These are phyloP conservation scores for Sisyra nigra DNA, from an alignment of 2,888 invertebrate genomes.

Conservation along the genomic window DNA sequence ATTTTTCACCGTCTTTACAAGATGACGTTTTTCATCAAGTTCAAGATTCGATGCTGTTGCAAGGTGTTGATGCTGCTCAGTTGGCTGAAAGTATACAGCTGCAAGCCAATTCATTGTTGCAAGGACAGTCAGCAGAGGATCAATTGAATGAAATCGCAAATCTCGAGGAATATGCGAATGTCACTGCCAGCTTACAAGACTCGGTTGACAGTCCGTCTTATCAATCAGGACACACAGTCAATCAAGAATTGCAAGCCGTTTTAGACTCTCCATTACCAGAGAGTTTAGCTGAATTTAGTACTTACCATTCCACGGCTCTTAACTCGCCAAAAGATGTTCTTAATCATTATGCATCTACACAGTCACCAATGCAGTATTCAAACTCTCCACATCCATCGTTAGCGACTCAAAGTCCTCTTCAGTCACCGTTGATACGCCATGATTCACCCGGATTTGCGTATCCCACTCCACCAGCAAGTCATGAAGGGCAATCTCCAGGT, in stretches of 20 bases:
- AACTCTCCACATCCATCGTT: conserved; percentile 21
- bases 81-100: conserved; percentile 25
- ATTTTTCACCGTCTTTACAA: conserved; percentile 47
- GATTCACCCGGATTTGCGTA: conserved; percentile 66
- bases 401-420: conserved; percentile 40
- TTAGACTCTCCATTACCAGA: conserved; percentile 65
- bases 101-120: conserved; percentile 32
- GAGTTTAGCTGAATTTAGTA: conserved; percentile 66
- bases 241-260: conserved; percentile 58
- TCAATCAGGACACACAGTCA: conserved; percentile 34
- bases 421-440: conserved; percentile 42
- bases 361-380: conserved; percentile 24
- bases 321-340: conserved; percentile 26
- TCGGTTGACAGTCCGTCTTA: conserved; percentile 32
- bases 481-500: conserved; percentile 57
- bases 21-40: conserved; percentile 65
- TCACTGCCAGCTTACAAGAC: conserved; percentile 39
- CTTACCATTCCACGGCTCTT: conserved; percentile 43
- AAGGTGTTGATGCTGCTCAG: conserved; percentile 47
- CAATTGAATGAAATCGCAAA: conserved; percentile 45
- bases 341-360: conserved; percentile 21
- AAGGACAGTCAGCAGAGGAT: conserved; percentile 42
- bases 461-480: conserved; percentile 78
- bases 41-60: conserved; percentile 50
- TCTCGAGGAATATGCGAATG: conserved; percentile 43